Percentiles rank a stretch among this genome's conserved stretches.
phyloP scores from a whole-genome alignment of 92 coral and sea anemone genomes.

The Nematostella vectensis region DNA sequence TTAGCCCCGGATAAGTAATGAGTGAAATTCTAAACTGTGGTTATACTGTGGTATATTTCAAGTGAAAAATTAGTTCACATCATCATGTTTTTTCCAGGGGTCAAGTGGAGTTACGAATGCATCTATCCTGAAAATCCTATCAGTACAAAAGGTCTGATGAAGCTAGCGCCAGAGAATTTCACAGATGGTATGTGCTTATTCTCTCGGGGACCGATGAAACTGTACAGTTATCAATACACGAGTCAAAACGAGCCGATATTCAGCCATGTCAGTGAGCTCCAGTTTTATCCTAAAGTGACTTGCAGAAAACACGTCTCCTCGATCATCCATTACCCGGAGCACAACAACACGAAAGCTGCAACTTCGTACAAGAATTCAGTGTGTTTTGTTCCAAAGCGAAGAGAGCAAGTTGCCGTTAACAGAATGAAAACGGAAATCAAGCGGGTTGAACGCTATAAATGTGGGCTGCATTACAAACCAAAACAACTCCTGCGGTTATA shows the following conservation, averaged over 20 bases:
- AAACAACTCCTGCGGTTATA: slow-evolving; percentile 28
- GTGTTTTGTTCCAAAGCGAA: slow-evolving; percentile 51
- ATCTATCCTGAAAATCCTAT: no score
- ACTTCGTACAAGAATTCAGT: slow-evolving; percentile 48
- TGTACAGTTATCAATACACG: slow-evolving; percentile 52
- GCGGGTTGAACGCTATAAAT: slow-evolving; percentile 27
- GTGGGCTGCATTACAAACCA: slow-evolving; percentile 43
- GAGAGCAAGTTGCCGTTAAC: slow-evolving; percentile 31
- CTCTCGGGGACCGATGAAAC: slow-evolving; percentile 38
- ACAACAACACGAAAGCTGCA: slow-evolving; percentile 17
- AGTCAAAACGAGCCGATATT: slow-evolving; percentile 28
- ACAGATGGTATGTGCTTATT: slow-evolving; percentile 44
- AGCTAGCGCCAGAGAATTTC: slow-evolving; percentile 26
- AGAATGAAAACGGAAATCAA: slow-evolving; percentile 33
- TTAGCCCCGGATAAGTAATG: no score
- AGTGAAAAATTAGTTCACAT: no score
- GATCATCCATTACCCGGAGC: slow-evolving; percentile 45
- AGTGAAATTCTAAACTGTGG: no score
- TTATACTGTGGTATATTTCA: no score
- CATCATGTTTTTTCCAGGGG: no score
- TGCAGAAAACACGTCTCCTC: slow-evolving; percentile 51
- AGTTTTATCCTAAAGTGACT: slow-evolving; percentile 49
- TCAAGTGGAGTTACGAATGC: no score
- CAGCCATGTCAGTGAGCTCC: slow-evolving; percentile 38
- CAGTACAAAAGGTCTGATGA: neutral